Percentiles rank a stretch among this genome's conserved stretches.
phyloP scores from a whole-genome alignment of 2,113 vertebrate species.

The Puntigrus tetrazona region DNA sequence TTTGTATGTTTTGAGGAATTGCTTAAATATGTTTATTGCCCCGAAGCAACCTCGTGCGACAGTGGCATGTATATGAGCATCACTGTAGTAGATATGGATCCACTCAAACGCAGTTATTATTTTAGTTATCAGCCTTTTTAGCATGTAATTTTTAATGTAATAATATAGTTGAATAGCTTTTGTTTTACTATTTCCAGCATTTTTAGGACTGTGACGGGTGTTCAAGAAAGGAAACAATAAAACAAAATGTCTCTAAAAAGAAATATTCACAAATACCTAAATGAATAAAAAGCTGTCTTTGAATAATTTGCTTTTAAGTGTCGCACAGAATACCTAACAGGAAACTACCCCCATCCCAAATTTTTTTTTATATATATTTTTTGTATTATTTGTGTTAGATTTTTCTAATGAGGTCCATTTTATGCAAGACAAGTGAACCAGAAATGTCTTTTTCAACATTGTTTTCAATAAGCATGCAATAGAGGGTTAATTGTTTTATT shows the following conservation, averaged over 20 bases:
- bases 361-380: background rate
- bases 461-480: conserved; percentile 6
- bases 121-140: background rate
- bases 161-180: background rate
- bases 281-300: background rate
- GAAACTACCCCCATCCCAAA: background rate
- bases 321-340: background rate
- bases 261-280: background rate
- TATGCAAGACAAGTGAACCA: background rate
- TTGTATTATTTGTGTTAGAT: background rate
- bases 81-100: background rate
- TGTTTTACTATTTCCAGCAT: background rate
- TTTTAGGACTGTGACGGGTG: background rate
- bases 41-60: background rate
- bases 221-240: background rate
- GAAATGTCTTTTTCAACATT: background rate
- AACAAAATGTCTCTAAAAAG: background rate
- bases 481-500: conserved; percentile 14
- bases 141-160: background rate
- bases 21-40: conserved; percentile 13
- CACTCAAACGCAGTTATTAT: background rate
- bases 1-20: conserved; percentile 26
- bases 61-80: conserved; percentile 1
- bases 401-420: conserved; percentile 7
- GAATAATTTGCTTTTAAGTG: background rate